Evolutionary conservation across 2,888 invertebrate species (phyloP), one percentile per base, ranked within the genome.

Genomic region (Drosophila meridiana): DNA sequence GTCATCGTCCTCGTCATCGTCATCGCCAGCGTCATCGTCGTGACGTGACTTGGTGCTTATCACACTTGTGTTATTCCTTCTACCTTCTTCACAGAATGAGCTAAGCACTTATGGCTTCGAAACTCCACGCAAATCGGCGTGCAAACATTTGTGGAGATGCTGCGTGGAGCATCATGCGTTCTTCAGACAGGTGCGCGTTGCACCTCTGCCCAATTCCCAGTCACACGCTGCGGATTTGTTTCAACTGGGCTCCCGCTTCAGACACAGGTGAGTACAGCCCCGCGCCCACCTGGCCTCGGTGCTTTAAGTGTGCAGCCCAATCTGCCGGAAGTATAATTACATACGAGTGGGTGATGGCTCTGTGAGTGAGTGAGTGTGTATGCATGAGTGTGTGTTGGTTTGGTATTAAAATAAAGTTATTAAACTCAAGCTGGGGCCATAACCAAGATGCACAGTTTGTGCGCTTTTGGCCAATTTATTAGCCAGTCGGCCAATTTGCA

Each of bases 71-170:
- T 57, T 71, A 53, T 75, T 62, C 48, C 53, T 52, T 38, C 30
- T 50, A 9, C 57, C 56, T 65, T 43, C 34, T 69, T 89, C 78
- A 72, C 93, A 97, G 97, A 97, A 97, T 92, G 98, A 98, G 90
- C 98, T 98, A 83, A 97, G 97, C 92, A 98, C 98, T n/a, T 98
- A 98, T 93, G 98, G 98, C 7, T 99, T 99, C 93, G 98, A 98
- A 94, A 97, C 98, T 32, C 97, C 97, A 55, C 97, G 97, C 67
- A 96, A 98, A 88, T 95, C 97, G 32, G 98, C 98, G 20, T 98
- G 98, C 93, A 97, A 98, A 90, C 98, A 99, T 94, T 94, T 99
- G 82, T 99, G 98, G 98, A 96, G 97, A 86, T 99, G 99, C 93
- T 98, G 98, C 93, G 96, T 98, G 62, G 99, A 99, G 93, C 99